phyloP scores from a whole-genome alignment of 2,888 invertebrate species.

The Rhagophthalmus giganteus region DNA sequence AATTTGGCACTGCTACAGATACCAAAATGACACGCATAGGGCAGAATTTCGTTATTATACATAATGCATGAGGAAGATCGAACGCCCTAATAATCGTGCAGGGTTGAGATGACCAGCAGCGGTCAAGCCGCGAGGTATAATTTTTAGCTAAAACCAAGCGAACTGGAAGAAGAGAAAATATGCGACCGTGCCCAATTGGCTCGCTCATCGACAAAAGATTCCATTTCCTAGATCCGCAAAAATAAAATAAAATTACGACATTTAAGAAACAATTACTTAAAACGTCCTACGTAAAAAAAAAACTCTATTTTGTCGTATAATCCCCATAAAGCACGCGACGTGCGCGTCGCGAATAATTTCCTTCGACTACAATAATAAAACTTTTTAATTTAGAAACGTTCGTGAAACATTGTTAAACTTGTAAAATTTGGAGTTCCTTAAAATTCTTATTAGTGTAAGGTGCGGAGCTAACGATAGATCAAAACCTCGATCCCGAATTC shows the following conservation, averaged over 20 bases:
- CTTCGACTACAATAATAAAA: too few relatives aligned
- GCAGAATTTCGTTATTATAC: conserved; percentile 29
- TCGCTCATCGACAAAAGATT: too few relatives aligned
- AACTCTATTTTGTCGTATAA: too few relatives aligned
- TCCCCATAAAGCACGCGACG: too few relatives aligned
- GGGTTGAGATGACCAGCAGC: conserved; percentile 48
- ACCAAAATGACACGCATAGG: conserved; percentile 6
- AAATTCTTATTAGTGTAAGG: conserved; percentile 23
- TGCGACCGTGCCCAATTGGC: conserved; percentile 48
- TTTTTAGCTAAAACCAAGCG: conserved; percentile 52
- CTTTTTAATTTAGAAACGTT: too few relatives aligned
- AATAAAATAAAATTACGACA: too few relatives aligned
- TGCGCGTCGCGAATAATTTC: too few relatives aligned
- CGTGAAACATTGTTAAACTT: neutral
- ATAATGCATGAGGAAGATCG: conserved; percentile 47
- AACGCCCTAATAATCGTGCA: conserved; percentile 46
- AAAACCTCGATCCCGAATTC: conserved; percentile 30
- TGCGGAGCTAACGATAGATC: conserved; percentile 28
- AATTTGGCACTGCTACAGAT: too few relatives aligned
- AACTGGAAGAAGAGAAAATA: conserved; percentile 53
- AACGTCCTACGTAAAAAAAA: too few relatives aligned
- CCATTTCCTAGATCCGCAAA: too few relatives aligned
- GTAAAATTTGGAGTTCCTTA: conserved; percentile 7
- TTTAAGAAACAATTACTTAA: too few relatives aligned
- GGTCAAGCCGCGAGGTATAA: conserved; percentile 51